Base-by-base conservation (phyloP, 2,888 invertebrate species). In the Hydroisotoma schaefferi region DNA sequence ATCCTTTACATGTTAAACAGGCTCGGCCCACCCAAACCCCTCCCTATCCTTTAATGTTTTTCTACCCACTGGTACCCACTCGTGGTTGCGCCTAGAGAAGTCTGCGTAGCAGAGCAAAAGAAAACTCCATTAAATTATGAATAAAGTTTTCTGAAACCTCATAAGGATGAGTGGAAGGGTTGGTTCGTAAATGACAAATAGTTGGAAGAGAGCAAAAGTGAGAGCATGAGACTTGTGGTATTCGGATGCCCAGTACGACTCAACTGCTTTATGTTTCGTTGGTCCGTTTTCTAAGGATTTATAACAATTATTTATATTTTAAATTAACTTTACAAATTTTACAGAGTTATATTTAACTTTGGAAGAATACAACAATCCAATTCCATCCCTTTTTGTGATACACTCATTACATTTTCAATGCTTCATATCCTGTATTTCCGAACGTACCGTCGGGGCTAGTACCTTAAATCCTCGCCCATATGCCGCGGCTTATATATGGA, bases 221-320 rank as follows among this genome's bases (percentile, higher is more conserved):
- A 85, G 80, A 0, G 87, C 88, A 74, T 90, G 88, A 73, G 90
- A 89, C 77, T 91, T 91, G 76, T 90, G 87, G 75, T 88, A 89
- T 74, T 92, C 90, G 0, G 89, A 87, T 75, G 87, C 86, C 86
- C 90, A 88, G 75, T 89, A 90, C 1, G 87, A 85, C 78, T 89
- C 88, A 22, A 76, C 73, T 65, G 81, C 77, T 64, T 77, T 78
- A 46, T 63, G 65, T 15, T 29, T 55, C 0, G 55, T 58, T 8
- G 58, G 58, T n/a, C 58, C 59, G 1, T 55, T 56, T 33, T 65
- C 65, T 65, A 22, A 15, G 33, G 38, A 53, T 2, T 27, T 37
- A 6, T 37, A 18, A 18, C 28, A 33, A 49, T 27, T 18, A 26
- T 22, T 48, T 15, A 25, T 25, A 53, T n/a, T 29, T n/a, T n/a